These are phyloP conservation scores for Nyctibius bracteatus DNA, from an alignment of 2,113 vertebrate genomes.

Conservation along the genomic window DNA sequence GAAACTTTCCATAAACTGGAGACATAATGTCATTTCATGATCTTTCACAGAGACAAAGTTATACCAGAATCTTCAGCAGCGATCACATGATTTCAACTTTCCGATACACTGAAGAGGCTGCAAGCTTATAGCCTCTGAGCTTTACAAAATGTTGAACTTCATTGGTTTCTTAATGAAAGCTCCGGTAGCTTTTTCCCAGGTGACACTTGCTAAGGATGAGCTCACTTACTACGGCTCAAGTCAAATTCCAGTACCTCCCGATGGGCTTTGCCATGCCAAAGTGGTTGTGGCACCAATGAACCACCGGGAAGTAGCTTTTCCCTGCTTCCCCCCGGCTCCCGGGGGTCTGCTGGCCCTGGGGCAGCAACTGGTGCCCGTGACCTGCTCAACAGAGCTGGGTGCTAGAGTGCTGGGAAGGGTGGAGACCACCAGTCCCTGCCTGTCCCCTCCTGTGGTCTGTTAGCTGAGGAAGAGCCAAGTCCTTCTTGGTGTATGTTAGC, in stretches of 20 bases:
- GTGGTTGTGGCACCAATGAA: not conserved
- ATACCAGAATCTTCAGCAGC: not conserved
- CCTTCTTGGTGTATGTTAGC: not conserved
- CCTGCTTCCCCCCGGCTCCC: not conserved
- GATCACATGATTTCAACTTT: not conserved
- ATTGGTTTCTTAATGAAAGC: not conserved
- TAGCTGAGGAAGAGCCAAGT: not conserved
- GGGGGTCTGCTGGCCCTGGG: not conserved
- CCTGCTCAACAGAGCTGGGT: not conserved
- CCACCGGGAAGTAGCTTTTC: fast-evolving
- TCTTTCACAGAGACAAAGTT: not conserved
- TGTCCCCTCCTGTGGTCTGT: not conserved
- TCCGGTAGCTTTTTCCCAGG: not conserved
- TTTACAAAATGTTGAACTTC: not conserved
- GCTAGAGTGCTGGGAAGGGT: not conserved
- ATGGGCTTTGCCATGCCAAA: not conserved
- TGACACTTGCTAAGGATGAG: not conserved
- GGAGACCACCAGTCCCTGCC: not conserved
- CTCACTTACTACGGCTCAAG: not conserved
- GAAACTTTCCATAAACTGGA: not conserved
- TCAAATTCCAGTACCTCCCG: not conserved
- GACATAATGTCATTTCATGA: not conserved
- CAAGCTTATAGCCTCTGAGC: not conserved
- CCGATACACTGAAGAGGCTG: not conserved
- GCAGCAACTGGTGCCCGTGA: fast-evolving